Conservation (phyloP, 2,888 invertebrate genomes). For the Lithophane ornitopus region DNA sequence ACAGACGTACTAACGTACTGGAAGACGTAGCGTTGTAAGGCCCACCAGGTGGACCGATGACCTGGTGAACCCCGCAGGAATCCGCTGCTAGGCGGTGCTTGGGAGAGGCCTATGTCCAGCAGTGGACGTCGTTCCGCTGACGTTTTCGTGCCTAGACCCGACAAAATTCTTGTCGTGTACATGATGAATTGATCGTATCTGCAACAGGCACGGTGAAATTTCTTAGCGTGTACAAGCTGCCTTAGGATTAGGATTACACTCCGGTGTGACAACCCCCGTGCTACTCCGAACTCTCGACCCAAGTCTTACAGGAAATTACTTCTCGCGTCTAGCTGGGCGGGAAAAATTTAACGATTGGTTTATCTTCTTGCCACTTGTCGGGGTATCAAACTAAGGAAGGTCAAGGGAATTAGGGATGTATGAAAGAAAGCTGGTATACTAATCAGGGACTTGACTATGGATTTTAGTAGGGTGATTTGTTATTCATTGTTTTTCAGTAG, state of each 20-base stretch:
- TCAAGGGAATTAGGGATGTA: slow-evolving; percentile 41
- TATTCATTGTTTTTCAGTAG: slow-evolving; percentile 20
- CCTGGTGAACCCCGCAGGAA: too few relatives aligned
- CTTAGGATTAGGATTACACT: slow-evolving; percentile 5
- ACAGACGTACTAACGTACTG: too few relatives aligned
- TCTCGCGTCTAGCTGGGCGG: slow-evolving; percentile 57
- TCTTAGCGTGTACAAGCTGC: too few relatives aligned
- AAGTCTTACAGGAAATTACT: slow-evolving; percentile 71
- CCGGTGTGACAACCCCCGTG: slow-evolving; percentile 53
- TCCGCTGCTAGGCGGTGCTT: too few relatives aligned
- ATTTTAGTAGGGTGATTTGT: slow-evolving; percentile 1
- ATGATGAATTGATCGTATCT: too few relatives aligned
- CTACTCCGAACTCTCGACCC: slow-evolving; percentile 58
- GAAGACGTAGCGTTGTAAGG: too few relatives aligned
- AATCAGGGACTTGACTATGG: slow-evolving; percentile 1
- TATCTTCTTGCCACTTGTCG: slow-evolving; percentile 56
- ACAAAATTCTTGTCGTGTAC: too few relatives aligned
- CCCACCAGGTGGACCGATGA: too few relatives aligned
- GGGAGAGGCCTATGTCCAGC: too few relatives aligned
- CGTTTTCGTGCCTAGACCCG: too few relatives aligned
- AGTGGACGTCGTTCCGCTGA: too few relatives aligned
- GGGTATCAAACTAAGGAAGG: slow-evolving; percentile 41
- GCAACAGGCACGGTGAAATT: too few relatives aligned
- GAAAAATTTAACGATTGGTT: slow-evolving; percentile 72
- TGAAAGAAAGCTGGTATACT: slow-evolving; percentile 13